phyloP scores from a whole-genome alignment of 1,140 invertebrate species.

The Drosophila eugracilis region DNA sequence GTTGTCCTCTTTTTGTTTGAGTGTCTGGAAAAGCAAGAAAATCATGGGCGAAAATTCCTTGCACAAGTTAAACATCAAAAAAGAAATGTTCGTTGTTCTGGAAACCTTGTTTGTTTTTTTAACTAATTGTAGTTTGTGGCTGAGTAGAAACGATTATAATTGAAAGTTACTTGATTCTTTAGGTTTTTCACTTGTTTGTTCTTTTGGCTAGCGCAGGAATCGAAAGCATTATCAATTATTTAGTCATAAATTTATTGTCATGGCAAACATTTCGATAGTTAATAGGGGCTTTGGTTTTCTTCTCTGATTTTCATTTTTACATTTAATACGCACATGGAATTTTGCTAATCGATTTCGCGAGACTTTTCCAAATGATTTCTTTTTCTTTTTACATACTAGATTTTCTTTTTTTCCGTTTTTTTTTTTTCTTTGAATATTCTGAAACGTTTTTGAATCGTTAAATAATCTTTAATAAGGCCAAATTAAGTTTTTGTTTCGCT shows the following conservation, averaged over 20 bases:
- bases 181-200: too few species aligned
- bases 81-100: constrained; percentile 82
- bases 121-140: constrained; percentile 26
- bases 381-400: constrained; percentile 35
- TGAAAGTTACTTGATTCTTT: constrained; percentile 39
- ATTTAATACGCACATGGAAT: constrained; percentile 71
- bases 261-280: constrained; percentile 76
- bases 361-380: constrained; percentile 70
- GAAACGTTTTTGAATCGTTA: constrained; percentile 57
- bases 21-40: constrained; percentile 73
- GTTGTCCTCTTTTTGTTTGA: constrained; percentile 28
- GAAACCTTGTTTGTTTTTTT: constrained; percentile 76
- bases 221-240: constrained; percentile 70
- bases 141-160: constrained; percentile 54
- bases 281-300: constrained; percentile 49
- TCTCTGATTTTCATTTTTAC: constrained; percentile 30
- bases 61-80: constrained; percentile 54
- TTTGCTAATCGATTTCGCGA: constrained; percentile 70
- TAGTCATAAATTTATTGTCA: constrained; percentile 78
- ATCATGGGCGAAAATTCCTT: constrained; percentile 47
- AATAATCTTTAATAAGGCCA: constrained; percentile 83
- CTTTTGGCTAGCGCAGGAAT: constrained; percentile 31
- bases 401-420: constrained; percentile 28
- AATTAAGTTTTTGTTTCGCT: constrained; percentile 72
- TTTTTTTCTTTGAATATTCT: constrained; percentile 27